phyloP scores from a whole-genome alignment of 2,797 vertebrate species.

The Scolopax bukidnonensis region DNA sequence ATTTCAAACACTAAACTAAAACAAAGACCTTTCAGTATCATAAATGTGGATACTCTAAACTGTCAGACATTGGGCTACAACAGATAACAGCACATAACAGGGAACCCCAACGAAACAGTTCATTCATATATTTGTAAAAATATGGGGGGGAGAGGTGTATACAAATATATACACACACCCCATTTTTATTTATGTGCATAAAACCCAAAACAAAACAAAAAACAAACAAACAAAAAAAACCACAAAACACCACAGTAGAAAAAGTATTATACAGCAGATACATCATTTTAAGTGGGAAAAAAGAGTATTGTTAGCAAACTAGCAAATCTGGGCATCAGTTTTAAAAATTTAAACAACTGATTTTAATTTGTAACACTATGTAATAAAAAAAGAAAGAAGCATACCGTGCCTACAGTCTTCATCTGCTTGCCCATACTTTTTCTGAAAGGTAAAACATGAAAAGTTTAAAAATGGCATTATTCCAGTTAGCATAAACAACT shows the following conservation, averaged over 20 bases:
- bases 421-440: constrained; percentile 99
- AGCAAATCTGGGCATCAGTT: constrained; percentile 12
- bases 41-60: neutral
- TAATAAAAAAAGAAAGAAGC: constrained; percentile 72
- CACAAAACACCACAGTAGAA: neutral
- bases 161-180: neutral
- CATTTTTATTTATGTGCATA: neutral
- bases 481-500: constrained; percentile 54
- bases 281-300: neutral
- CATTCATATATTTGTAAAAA: neutral
- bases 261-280: constrained; percentile 6
- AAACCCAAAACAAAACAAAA: neutral
- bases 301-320: neutral
- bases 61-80: neutral
- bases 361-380: constrained; percentile 19
- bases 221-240: neutral
- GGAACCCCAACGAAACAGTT: neutral
- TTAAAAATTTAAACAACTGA: constrained; percentile 44
- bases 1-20: neutral
- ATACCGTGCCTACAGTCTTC: constrained; percentile 98
- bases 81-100: neutral
- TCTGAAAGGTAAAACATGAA: constrained; percentile 83
- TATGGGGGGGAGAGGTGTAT: rapidly evolving
- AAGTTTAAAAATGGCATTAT: constrained; percentile 67
- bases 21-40: neutral